phyloP scores from a whole-genome alignment of 2,113 vertebrate genomes.

The Hippocampus comes region DNA sequence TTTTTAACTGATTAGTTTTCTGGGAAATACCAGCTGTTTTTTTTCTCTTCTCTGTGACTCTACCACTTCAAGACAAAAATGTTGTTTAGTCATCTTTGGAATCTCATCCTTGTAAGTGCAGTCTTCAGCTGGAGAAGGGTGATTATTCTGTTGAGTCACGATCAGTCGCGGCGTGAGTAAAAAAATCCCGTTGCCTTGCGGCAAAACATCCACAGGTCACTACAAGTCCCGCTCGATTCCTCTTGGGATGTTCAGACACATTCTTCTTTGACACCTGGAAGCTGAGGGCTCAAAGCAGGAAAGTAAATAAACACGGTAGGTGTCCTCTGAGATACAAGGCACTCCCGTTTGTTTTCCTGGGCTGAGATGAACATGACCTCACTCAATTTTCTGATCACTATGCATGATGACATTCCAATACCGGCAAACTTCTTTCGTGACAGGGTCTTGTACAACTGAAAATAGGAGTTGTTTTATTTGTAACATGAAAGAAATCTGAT shows the following conservation, averaged over 20 bases:
- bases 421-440: too few relatives aligned
- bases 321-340: slow-evolving; percentile 28
- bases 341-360: slow-evolving; percentile 15
- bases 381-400: neutral
- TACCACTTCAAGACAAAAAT: neutral
- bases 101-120: neutral
- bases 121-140: neutral
- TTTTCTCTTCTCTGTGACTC: neutral
- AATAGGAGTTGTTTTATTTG: too few relatives aligned
- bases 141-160: slow-evolving; percentile 13
- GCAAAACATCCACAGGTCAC: slow-evolving; percentile 34
- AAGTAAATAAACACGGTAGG: slow-evolving; percentile 43
- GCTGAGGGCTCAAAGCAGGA: slow-evolving; percentile 55
- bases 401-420: neutral
- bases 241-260: slow-evolving; percentile 37
- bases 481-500: too few relatives aligned
- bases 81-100: neutral
- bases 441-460: too few relatives aligned
- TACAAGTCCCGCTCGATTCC: slow-evolving; percentile 47
- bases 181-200: slow-evolving; percentile 8
- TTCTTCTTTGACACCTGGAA: slow-evolving; percentile 66
- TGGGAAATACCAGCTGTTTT: too few relatives aligned
- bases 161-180: slow-evolving; percentile 2
- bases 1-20: too few relatives aligned
- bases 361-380: neutral